Percentiles rank a stretch among this genome's conserved stretches.
Conservation (phyloP, 2,888 invertebrate species). For the Nephrotoma guestfalica region DNA sequence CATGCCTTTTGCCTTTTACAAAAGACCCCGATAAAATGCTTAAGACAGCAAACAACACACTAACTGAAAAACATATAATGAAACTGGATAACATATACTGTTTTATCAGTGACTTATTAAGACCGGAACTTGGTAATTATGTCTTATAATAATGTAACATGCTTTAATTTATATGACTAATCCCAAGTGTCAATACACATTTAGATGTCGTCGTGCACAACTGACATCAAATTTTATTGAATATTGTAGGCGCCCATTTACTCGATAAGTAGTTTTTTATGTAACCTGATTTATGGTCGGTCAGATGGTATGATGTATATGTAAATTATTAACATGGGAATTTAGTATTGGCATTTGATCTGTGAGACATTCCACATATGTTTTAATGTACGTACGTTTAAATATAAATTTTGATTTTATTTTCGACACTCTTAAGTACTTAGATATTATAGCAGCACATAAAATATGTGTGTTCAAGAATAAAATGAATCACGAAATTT, state of each 20-base stretch:
- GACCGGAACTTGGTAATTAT: not conserved
- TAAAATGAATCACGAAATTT: not conserved
- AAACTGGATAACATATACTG: not conserved
- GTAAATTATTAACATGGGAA: not conserved
- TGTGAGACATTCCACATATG: not conserved
- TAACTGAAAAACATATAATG: not conserved
- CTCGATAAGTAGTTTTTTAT: not conserved
- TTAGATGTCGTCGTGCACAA: not conserved
- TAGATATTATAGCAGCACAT: not conserved
- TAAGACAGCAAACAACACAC: not conserved
- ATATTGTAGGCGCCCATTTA: not conserved
- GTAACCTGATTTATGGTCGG: not conserved
- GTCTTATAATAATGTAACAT: not conserved
- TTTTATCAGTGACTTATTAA: not conserved
- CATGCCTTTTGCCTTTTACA: not conserved
- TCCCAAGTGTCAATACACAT: not conserved
- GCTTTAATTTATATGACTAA: not conserved
- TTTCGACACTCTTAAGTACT: not conserved
- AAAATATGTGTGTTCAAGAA: not conserved
- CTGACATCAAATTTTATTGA: not conserved
- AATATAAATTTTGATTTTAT: not conserved
- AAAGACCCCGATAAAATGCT: not conserved
- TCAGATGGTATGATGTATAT: not conserved
- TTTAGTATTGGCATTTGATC: not conserved
- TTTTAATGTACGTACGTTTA: not conserved